Evolutionary conservation across 2,888 invertebrate species (phyloP).

Genomic region (Osmoderma eremita): DNA sequence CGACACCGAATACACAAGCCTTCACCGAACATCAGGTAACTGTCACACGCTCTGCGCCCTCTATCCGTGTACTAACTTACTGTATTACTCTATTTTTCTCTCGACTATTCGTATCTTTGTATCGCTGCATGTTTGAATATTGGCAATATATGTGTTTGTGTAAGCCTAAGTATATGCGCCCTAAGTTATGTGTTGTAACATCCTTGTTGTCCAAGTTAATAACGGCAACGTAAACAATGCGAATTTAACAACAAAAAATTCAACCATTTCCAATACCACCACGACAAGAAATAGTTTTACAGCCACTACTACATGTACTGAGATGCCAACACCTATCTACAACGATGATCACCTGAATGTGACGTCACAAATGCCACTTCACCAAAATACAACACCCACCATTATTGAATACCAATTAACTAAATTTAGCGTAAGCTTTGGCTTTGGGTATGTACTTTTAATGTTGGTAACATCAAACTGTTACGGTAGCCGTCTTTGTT

Average conservation of each 20-base stretch:
- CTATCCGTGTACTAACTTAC: no score
- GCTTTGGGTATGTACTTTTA: no score
- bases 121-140: constrained; percentile 39
- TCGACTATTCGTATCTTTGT: background rate
- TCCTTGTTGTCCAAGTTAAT: constrained; percentile 1
- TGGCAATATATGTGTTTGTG: constrained; percentile 18
- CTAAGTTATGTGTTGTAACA: no score
- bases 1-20: constrained; percentile 65
- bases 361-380: background rate
- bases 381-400: constrained; percentile 1
- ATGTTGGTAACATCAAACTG: no score
- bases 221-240: constrained; percentile 26
- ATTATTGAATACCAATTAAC: background rate
- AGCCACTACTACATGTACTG: background rate
- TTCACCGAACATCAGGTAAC: constrained; percentile 63
- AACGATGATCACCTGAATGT: no score
- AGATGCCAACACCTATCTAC: background rate
- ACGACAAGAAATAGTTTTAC: background rate
- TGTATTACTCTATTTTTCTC: no score
- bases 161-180: constrained; percentile 8
- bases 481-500: no score
- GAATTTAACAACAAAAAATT: constrained; percentile 6
- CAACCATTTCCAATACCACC: background rate
- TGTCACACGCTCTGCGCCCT: constrained; percentile 43
- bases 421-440: background rate